Evolutionary conservation across 2,888 invertebrate species (phyloP), one percentile per base, ranked within the genome.

Genomic region (Chloromyia formosa): DNA sequence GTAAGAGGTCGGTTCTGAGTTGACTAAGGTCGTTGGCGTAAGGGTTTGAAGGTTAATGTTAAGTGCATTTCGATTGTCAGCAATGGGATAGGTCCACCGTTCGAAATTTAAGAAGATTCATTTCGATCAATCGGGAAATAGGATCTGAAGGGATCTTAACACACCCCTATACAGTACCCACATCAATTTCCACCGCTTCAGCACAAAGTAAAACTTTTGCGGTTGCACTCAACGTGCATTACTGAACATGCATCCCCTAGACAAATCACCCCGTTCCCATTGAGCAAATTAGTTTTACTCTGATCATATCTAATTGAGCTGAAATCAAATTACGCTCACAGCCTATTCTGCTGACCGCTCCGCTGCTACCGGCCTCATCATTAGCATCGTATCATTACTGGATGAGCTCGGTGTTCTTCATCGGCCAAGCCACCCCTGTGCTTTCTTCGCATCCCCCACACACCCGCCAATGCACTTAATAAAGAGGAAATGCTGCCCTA

Each of bases 231-330:
- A n/a, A n/a, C n/a, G n/a, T n/a, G n/a, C n/a, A n/a, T n/a, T n/a
- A n/a, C n/a, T n/a, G n/a, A n/a, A n/a, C n/a, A n/a, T n/a, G n/a
- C n/a, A n/a, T n/a, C n/a, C n/a, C n/a, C n/a, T n/a, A n/a, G n/a
- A n/a, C n/a, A n/a, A n/a, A n/a, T n/a, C n/a, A n/a, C n/a, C n/a
- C n/a, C n/a, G n/a, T n/a, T n/a, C n/a, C n/a, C 27, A 35, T 35
- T 35, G 23, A n/a, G 20, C 53, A 71, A 71, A 71, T 71, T 71
- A 84, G 84, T 83, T 84, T 81, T 82, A 84, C 84, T 84, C 83
- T 81, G 71, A 66, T 80, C 80, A 79, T 80, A 83, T 83, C 84
- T 84, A 84, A 84, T 84, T 84, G 83, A 84, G 84, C 83, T 83
- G 83, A 84, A 84, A 84, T 84, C 82, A 82, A 84, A 84, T 84